Base-by-base conservation (phyloP, 2,113 vertebrate species). In the Mobula hypostoma region DNA sequence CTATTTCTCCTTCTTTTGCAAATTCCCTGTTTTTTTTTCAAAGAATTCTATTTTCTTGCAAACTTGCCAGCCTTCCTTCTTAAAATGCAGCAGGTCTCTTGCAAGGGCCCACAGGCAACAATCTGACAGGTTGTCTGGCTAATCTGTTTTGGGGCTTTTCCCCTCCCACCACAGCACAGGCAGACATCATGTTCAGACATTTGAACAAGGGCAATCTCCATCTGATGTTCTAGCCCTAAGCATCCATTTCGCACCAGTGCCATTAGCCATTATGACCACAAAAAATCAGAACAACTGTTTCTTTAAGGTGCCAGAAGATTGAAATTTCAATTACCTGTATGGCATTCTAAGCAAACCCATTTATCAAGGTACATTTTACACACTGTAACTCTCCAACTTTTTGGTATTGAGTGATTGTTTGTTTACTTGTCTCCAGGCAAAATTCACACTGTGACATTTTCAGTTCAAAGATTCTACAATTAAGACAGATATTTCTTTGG, bases 381-480 rank as follows among this genome's bases (percentile, higher is more conserved):
- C 68, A 93, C 68, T 74, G 70, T 40, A 93, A 15, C 68, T 93
- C 70, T 93, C 91, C 36, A 72, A 93, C 68, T 74, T 93, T 93
- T 74, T 93, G 40, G 91, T 56, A 74, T 93, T 93, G 91, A 93
- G 27, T 72, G 91, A 93, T 93, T 76, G 70, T 93, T 93, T 93
- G 91, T 93, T 93, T 93, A 93, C 91, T 93, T 93, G 70, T 93
- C 91, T 93, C 56, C 63, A 93, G 91, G 91, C 70, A 74, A 36
- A 56, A 74, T 93, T 93, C 91, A 72, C 91, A 76, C 70, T 29
- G 24, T 93, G 70, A 93, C 70, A 74, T 93, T 93, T 93, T 93
- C 40, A 72, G 70, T 93, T 93, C 91, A 93, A 74, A 93, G 91
- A 56, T 93, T 56, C 24, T 29, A 74, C 68, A 93, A 74, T 74